Base-by-base conservation (phyloP, 1,140 invertebrate genomes). In the Laodelphax striatellus region DNA sequence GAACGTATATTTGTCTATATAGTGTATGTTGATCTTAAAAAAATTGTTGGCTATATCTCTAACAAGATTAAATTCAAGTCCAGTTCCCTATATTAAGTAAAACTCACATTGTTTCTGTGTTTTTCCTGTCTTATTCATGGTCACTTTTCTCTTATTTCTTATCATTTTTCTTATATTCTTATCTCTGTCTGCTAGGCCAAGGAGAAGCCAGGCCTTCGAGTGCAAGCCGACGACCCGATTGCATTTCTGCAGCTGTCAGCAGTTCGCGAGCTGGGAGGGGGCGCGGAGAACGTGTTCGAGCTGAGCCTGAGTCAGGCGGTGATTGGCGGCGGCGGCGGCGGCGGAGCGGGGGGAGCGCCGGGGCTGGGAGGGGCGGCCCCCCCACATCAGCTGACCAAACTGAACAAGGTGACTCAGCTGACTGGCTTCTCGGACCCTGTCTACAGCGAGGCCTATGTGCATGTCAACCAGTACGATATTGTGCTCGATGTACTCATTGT, bases 401-500 rank as follows among this genome's bases (percentile, higher is more conserved):
- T 89, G 43, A 87, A 86, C 61, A 88, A 97, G 78, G 94, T 98
- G 19, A 96, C 93, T n/a, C 97, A 99, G 73, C 78, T 99, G 62
- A 98, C 97, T n/a, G 97, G 97, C 17, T 98, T 98, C 75, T 97
- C 94, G 0, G 97, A 99, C 78, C 96, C 97, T 0, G 94, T 99
- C 43, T 99, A 99, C 75, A 90, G 96, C 11, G 97, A 99, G 77
- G 96, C 97, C 19, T 95, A 99, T 71, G 96, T 99, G 0, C 89
- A 99, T 73, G 96, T 99, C 55, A 99, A 99, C 76, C 96, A 99
- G 74, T 99, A 98, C 73, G 94, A 97, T 69, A 97, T 98, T 69
- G 92, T 96, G 38, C 77, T 97, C n/a, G 94, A 97, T 75, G 93
- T 97, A 16, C 78, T 97, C 9, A 87, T 99, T 64, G 97, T 99